phyloP scores from a whole-genome alignment of 2,797 vertebrate species.

The Hippopotamyrus pictus region DNA sequence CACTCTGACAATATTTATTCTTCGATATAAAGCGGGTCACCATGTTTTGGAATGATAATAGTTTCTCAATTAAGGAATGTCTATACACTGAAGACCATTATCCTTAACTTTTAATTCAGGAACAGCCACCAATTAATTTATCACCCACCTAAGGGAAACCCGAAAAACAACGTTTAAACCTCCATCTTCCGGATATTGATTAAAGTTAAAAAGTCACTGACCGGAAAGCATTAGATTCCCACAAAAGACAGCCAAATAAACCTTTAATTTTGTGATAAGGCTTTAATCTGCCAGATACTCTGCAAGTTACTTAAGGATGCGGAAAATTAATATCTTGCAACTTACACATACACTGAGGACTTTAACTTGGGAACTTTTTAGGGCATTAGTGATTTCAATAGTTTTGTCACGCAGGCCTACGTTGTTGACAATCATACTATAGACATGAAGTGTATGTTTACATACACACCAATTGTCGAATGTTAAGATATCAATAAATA shows the following conservation, averaged over 20 bases:
- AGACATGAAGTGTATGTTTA: not conserved
- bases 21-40: not conserved
- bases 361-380: not conserved
- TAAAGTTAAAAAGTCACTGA: not conserved
- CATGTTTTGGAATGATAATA: not conserved
- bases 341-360: not conserved
- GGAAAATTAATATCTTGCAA: not conserved
- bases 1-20: not conserved
- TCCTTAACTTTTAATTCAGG: not conserved
- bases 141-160: not conserved
- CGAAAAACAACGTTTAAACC: not conserved
- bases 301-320: not conserved
- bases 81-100: not conserved
- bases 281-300: not conserved
- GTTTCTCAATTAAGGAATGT: not conserved
- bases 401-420: not conserved
- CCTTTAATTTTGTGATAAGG: not conserved
- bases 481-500: not conserved
- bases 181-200: not conserved
- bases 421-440: not conserved
- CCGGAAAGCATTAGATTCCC: not conserved
- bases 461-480: not conserved
- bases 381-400: not conserved
- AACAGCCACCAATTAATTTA: not conserved
- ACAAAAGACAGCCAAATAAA: not conserved